Base-by-base conservation (phyloP, 2,888 invertebrate species). In the Tachina grossa region DNA sequence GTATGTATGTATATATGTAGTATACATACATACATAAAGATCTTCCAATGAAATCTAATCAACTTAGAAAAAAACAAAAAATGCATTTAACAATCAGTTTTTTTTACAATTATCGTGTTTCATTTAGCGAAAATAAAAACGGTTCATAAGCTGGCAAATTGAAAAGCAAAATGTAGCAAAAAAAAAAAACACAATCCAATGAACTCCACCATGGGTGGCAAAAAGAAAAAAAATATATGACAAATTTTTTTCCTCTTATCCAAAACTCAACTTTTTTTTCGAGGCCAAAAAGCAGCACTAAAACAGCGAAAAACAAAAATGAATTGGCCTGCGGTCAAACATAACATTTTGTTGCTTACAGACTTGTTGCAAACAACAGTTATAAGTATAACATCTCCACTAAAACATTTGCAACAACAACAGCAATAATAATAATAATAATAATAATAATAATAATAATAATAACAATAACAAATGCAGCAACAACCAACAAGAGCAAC, bases 161-260 rank as follows among this genome's bases (percentile, higher is more conserved):
- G 41, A 39, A 82, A 65, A 75, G 31, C 31, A 5, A 68, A 55
- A 22, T 53, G 3, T 57, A 5, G 5, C 0, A 22, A 31, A 66
- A 16, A 66, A 59, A 16, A 77, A 69, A 63, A 83, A 71, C 31
- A 87, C 84, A 86, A 83, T 83, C 80, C 88, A 87, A 88, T 89
- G 89, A 90, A 88, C 89, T 89, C 88, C 91, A 88, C 89, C 90
- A 89, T 89, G 90, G 89, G 90, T 89, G 89, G 88, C 84, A 86
- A 84, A 81, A 86, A 51, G 78, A 82, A 84, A 84, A n/a, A 31
- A 31, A 84, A 88, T 87, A 86, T 87, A 85, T 87, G 87, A 84
- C 84, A 82, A 78, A 85, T 84, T 88, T 87, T 78, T 84, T 84
- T 76, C n/a, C 1, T 45, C 13, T 53, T 45, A 87, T 88, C 83